Base-by-base conservation (phyloP, 2,888 invertebrate genomes). In the Drosophila siamana region DNA sequence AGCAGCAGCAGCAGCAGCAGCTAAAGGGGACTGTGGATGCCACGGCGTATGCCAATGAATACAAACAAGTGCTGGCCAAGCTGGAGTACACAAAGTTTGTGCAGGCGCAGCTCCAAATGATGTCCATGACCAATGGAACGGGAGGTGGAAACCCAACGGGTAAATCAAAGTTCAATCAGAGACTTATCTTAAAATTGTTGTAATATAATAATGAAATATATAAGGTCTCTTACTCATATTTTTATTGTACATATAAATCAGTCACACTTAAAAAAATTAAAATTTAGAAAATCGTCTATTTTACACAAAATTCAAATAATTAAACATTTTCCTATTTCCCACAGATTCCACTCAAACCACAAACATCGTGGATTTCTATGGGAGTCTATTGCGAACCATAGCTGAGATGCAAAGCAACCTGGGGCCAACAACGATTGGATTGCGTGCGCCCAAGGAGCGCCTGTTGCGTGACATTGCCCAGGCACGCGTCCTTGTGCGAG, bases 361-460 rank as follows among this genome's bases (percentile, higher is more conserved):
- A 5, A 75, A 55, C 47, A 85, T 62, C 44, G 19, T 54, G n/a
- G 64, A 79, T 13, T 16, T 30, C 5, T 79, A 75, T 46, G 44
- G 22, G 6, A 86, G 71, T 38, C 59, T 86, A 7, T 44, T 86
- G 26, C 26, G 7, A 2, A 43, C 64, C 9, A 64, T 88, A 13
- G 50, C 19, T 0, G 69, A 77, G 24, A 86, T 88, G 70, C 63
- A 51, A 0, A 8, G 36, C 22, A 69, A 65, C 26, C n/a, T 86
- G 44, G 43, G 56, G 0, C 81, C 81, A 2, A 51, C 86, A 4
- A 9, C 22, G 1, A 66, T 75, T 22, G 89, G 85, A 0, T n/a
- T 65, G 44, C 87, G 85, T 38, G 51, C 66, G 0, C 77, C 89
- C 4, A 87, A 79, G 67, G 89, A 86, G 16, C 79, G 89, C 0